Evolutionary conservation across 92 coral and sea anemone species (phyloP).

Genomic region (Epizoanthus illoricatus): DNA sequence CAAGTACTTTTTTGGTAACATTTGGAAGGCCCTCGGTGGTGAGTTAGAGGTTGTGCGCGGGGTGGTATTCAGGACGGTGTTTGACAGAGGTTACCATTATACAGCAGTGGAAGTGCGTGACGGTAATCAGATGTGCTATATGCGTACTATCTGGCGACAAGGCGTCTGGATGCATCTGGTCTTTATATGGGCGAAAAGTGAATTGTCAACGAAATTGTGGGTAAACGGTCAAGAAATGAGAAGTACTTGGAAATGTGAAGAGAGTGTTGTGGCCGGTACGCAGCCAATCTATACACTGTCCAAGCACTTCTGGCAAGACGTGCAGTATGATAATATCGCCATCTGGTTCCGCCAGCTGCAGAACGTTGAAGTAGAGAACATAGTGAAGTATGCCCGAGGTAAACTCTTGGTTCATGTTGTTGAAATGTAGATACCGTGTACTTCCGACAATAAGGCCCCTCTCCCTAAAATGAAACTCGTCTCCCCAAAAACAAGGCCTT

Average conservation of each 20-base stretch:
- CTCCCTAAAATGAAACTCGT: too few species aligned
- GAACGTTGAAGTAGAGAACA: background rate
- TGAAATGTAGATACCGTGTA: too few species aligned
- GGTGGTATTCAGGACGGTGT: background rate
- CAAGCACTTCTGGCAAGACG: background rate
- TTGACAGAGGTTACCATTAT: background rate
- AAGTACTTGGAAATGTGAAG: background rate
- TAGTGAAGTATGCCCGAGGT: background rate
- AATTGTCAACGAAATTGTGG: background rate
- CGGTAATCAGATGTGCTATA: conserved; percentile 22
- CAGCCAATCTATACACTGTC: conserved; percentile 25
- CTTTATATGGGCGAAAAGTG: conserved; percentile 15
- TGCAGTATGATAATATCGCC: conserved; percentile 37
- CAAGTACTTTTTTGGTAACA: conserved; percentile 15
- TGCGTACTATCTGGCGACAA: background rate
- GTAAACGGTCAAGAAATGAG: background rate
- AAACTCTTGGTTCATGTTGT: background rate
- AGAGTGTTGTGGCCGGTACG: background rate
- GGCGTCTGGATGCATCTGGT: conserved; percentile 24
- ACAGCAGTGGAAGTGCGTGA: conserved; percentile 2
- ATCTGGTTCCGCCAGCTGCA: conserved; percentile 25
- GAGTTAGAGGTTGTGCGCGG: background rate
- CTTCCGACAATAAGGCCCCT: too few species aligned
- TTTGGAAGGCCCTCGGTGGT: background rate
- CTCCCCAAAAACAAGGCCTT: too few species aligned